phyloP scores from a whole-genome alignment of 2,888 invertebrate genomes.

The Thumatha senex region DNA sequence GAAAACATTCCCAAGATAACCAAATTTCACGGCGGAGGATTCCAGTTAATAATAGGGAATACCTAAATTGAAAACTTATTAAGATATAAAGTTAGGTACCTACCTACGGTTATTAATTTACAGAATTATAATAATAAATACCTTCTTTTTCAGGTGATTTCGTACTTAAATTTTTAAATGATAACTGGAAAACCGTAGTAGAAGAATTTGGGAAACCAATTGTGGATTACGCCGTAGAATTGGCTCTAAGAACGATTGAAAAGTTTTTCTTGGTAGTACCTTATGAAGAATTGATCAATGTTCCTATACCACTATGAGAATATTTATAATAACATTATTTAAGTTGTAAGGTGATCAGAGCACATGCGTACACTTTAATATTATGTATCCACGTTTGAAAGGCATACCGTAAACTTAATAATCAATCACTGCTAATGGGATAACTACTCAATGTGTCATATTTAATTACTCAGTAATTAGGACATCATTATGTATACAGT shows the following conservation, averaged over 20 bases:
- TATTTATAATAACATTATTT: conserved; percentile 10
- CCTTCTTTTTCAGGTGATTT: conserved; percentile 58
- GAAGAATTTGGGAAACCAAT: conserved; percentile 76
- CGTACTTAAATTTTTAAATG: conserved; percentile 66
- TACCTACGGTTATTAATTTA: too few relatives aligned
- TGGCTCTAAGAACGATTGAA: conserved; percentile 63
- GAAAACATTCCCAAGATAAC: too few relatives aligned
- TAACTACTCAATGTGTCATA: too few relatives aligned
- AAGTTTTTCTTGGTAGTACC: conserved; percentile 71
- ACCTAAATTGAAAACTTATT: too few relatives aligned
- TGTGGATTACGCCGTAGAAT: conserved; percentile 70
- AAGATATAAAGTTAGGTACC: too few relatives aligned
- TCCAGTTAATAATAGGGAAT: too few relatives aligned
- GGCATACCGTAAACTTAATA: too few relatives aligned
- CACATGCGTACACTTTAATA: conserved; percentile 19
- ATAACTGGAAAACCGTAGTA: conserved; percentile 69
- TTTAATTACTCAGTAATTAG: too few relatives aligned
- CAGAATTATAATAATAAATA: too few relatives aligned
- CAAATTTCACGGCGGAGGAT: too few relatives aligned
- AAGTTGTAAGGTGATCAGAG: conserved; percentile 8
- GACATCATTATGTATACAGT: too few relatives aligned
- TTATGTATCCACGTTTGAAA: conserved; percentile 24
- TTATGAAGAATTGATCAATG: conserved; percentile 64
- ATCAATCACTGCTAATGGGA: too few relatives aligned
- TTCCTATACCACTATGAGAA: conserved; percentile 56